Percentiles rank a stretch among this genome's conserved stretches.
phyloP scores from a whole-genome alignment of 2,888 invertebrate genomes.

The Ophion obscuratus region DNA sequence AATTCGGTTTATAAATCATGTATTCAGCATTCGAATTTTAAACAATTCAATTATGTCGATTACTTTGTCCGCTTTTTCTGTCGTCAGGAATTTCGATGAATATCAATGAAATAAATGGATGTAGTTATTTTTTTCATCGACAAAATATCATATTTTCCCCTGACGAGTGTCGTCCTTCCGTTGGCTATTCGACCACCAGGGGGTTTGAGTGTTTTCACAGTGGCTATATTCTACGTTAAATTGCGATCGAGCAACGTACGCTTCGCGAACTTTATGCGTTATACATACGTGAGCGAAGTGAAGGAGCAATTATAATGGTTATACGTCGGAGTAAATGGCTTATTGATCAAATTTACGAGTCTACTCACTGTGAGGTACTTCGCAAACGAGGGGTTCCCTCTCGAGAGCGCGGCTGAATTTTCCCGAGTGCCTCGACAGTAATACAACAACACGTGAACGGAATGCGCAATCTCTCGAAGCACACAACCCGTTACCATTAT shows the following conservation, averaged over 20 bases:
- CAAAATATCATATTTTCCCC: not conserved
- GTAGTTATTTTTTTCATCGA: not conserved
- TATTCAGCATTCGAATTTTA: not conserved
- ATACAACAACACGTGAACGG: not conserved
- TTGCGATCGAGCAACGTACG: constrained; percentile 42
- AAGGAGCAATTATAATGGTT: constrained; percentile 47
- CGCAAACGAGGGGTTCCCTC: not conserved
- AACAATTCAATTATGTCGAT: not conserved
- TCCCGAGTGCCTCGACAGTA: not conserved
- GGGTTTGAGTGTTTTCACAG: constrained; percentile 23
- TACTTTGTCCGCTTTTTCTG: not conserved
- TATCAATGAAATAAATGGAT: not conserved
- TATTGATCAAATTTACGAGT: constrained; percentile 55
- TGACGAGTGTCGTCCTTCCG: not conserved
- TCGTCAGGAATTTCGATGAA: not conserved
- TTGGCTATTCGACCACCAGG: not conserved
- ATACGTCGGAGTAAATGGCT: constrained; percentile 47
- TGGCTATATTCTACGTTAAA: constrained; percentile 39
- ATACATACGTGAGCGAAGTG: constrained; percentile 21
- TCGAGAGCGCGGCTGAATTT: constrained; percentile 27
- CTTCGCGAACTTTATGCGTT: constrained; percentile 39
- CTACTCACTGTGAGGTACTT: constrained; percentile 40
- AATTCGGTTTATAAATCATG: not conserved
- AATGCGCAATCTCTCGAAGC: constrained; percentile 43
- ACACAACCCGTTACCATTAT: not conserved